Evolutionary conservation across 2,113 vertebrate species (phyloP).

Genomic region (Anguilla rostrata): DNA sequence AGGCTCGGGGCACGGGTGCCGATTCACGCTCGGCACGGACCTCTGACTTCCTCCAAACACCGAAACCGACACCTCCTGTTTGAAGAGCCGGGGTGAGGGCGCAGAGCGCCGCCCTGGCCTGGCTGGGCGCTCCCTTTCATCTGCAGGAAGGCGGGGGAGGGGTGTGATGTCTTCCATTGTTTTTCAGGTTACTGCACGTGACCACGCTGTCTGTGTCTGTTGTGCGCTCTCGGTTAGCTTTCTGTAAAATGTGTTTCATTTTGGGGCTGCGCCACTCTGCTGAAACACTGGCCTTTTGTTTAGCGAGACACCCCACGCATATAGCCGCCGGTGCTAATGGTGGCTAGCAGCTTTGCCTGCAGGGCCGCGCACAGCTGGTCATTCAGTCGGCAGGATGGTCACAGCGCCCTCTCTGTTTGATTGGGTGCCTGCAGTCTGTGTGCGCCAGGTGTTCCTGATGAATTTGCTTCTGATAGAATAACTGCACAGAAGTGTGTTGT

Average conservation of each 20-base stretch:
- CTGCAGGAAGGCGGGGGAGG: not conserved
- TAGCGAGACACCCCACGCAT: not conserved
- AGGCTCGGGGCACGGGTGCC: not conserved
- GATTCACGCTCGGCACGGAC: too few species aligned
- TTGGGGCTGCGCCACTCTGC: not conserved
- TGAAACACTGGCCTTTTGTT: not conserved
- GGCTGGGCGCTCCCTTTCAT: not conserved
- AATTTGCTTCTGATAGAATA: too few species aligned
- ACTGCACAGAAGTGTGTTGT: not conserved
- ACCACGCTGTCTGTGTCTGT: not conserved
- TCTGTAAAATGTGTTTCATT: not conserved
- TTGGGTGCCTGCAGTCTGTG: too few species aligned
- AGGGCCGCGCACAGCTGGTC: too few species aligned
- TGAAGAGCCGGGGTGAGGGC: not conserved
- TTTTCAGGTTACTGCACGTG: not conserved
- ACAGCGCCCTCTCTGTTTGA: too few species aligned
- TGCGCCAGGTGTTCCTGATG: too few species aligned
- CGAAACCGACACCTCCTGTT: not conserved
- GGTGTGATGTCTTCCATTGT: not conserved
- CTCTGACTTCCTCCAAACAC: too few species aligned
- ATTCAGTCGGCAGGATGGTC: too few species aligned
- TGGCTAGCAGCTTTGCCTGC: too few species aligned
- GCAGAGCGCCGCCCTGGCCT: not conserved
- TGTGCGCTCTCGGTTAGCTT: not conserved
- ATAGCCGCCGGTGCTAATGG: too few species aligned